A percentile compares a stretch with the other conserved stretches of the same genome.
Conservation (phyloP, 2,113 vertebrate genomes). For the Pelobates fuscus region DNA sequence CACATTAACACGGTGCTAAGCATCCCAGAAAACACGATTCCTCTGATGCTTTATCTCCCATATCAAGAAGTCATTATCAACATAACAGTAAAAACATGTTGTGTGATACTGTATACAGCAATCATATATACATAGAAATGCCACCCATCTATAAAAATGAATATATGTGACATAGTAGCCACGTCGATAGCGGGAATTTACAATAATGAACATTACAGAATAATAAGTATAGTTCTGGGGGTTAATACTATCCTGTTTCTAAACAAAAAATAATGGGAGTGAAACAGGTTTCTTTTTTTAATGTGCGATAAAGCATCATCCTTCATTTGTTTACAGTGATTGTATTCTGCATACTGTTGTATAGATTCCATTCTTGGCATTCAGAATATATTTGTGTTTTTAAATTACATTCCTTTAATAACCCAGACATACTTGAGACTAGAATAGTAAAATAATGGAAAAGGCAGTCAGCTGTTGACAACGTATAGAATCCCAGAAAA, state of each 20-base stretch:
- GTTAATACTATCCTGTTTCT: slow-evolving; percentile 11
- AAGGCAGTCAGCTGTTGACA: slow-evolving; percentile 98
- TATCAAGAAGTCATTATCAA: too few relatives aligned
- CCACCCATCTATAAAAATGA: too few relatives aligned
- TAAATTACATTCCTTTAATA: slow-evolving; percentile 84
- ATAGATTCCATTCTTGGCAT: slow-evolving; percentile 73
- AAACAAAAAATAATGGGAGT: slow-evolving; percentile 42
- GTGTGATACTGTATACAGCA: too few relatives aligned
- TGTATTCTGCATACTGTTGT: slow-evolving; percentile 62
- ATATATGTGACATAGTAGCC: too few relatives aligned
- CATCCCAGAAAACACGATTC: too few relatives aligned
- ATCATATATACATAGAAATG: too few relatives aligned
- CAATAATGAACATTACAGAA: too few relatives aligned
- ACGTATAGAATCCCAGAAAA: slow-evolving; percentile 93
- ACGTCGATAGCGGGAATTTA: too few relatives aligned
- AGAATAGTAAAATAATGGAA: slow-evolving; percentile 95
- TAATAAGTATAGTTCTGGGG: too few relatives aligned
- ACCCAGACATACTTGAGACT: slow-evolving; percentile 89
- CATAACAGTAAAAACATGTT: too few relatives aligned
- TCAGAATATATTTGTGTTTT: slow-evolving; percentile 81
- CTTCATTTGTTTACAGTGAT: slow-evolving; percentile 60
- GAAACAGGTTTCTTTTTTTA: slow-evolving; percentile 53
- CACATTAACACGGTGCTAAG: too few relatives aligned
- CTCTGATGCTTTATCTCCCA: too few relatives aligned
- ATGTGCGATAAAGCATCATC: slow-evolving; percentile 59